Conservation (phyloP, 2,113 vertebrate genomes). For the Bubo blakistoni region DNA sequence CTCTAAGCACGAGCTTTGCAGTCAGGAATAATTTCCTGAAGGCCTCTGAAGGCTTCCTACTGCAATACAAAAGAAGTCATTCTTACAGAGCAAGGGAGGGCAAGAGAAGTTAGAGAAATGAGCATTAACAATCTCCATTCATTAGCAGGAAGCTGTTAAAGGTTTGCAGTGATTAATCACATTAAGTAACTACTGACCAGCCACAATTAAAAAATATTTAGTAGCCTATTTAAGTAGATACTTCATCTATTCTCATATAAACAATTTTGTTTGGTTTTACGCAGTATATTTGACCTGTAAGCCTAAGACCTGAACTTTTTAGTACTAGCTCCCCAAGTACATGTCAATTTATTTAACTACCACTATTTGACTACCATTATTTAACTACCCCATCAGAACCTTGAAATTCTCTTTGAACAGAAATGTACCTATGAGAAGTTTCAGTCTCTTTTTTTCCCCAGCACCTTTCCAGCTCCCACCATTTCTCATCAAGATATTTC, state of each 20-base stretch:
- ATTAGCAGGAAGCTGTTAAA: constrained; percentile 27
- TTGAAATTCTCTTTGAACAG: background rate
- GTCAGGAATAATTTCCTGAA: constrained; percentile 26
- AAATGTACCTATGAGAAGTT: background rate
- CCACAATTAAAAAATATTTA: constrained; percentile 2
- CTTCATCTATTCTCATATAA: background rate
- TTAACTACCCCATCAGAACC: background rate
- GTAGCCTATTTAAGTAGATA: background rate
- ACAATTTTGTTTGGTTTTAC: background rate
- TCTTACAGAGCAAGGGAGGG: background rate
- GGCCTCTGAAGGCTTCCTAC: background rate
- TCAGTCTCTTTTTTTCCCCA: background rate
- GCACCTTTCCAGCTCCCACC: background rate
- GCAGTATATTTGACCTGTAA: background rate
- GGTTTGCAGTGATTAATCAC: background rate
- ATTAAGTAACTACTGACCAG: constrained; percentile 13
- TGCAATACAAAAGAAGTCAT: background rate
- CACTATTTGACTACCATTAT: background rate
- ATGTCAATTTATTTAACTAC: background rate
- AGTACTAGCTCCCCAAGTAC: background rate
- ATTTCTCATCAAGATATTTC: background rate
- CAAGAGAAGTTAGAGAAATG: background rate
- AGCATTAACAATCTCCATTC: background rate
- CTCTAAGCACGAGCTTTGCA: background rate
- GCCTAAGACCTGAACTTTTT: background rate